A percentile compares a stretch with the other conserved stretches of the same genome.
Conservation (phyloP, 2,888 invertebrate genomes). For the Erpobdella octoculata region DNA sequence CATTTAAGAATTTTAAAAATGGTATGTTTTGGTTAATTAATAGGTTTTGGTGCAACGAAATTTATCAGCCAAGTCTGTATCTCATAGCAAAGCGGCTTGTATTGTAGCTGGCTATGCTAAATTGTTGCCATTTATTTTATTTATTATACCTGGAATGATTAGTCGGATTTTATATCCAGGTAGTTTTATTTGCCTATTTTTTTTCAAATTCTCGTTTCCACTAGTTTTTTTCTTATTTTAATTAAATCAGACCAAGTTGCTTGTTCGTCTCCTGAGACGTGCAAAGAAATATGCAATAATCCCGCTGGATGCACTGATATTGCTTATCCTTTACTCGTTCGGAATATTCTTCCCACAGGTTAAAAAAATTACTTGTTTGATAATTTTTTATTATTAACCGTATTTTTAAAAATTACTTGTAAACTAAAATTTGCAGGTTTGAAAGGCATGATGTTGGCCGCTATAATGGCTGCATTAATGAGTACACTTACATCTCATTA, state of each 20-base stretch:
- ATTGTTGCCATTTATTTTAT: slow-evolving; percentile 37
- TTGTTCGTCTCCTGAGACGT: slow-evolving; percentile 36
- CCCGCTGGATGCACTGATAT: slow-evolving; percentile 36
- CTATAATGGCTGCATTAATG: slow-evolving; percentile 55
- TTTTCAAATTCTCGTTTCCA: neutral
- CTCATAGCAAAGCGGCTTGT: slow-evolving; percentile 38
- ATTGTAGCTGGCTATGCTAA: slow-evolving; percentile 39
- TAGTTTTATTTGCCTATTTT: slow-evolving; percentile 9
- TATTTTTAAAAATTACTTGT: neutral
- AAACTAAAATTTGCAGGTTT: slow-evolving; percentile 28
- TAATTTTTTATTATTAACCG: no score
- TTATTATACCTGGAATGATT: slow-evolving; percentile 39
- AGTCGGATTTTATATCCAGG: slow-evolving; percentile 37
- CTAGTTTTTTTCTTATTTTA: neutral
- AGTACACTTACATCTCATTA: slow-evolving; percentile 54
- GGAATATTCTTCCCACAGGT: slow-evolving; percentile 32
- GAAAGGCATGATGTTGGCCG: slow-evolving; percentile 48
- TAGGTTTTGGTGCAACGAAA: slow-evolving; percentile 38
- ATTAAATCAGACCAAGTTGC: slow-evolving; percentile 32
- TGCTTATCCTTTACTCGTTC: slow-evolving; percentile 38
- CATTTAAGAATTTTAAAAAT: no score
- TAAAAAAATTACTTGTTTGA: no score
- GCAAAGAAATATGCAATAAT: slow-evolving; percentile 34
- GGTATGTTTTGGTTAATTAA: neutral
- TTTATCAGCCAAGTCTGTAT: slow-evolving; percentile 37